Evolutionary conservation across 2,888 invertebrate genomes (phyloP), one percentile per base, ranked within the genome.

Genomic region (Serrognathus titanus): DNA sequence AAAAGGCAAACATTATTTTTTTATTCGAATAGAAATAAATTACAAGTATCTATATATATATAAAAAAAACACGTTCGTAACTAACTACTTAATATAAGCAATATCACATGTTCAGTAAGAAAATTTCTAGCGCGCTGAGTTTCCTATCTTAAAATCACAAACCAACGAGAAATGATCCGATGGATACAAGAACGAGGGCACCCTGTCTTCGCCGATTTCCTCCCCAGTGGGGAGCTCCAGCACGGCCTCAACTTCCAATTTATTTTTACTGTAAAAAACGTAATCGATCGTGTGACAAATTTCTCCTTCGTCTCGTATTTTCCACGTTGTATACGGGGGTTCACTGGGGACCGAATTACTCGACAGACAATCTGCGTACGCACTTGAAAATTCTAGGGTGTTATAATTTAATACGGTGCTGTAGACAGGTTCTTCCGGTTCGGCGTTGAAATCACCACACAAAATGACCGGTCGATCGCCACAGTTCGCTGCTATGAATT

Each of bases 381-480:
- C 83, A 63, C 83, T 83, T 49, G 80, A 75, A 11, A 83, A 11
- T 35, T 45, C 46, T 9, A 52, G 36, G 10, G 13, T 31, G 8
- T 43, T 31, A 52, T 52, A 12, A 31, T 75, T 75, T 8, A 83
- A 73, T 45, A 88, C 78, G 1, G 86, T 85, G 20, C 77, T 71
- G 70, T 89, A 89, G 2, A 89, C 83, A 1, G 87, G 85, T 71
- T 90, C 90, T 3, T 75, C 79, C 1, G 88, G 88, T 70, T 87
- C 87, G 0, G 89, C 90, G 72, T 90, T 90, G 70, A 90, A 89
- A 73, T 90, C 90, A 0, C 90, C 90, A 67, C 86, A 86, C 2
- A 90, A 65, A 43, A 90, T 75, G 3, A 87, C 72, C 0, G 90
- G 87, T 53, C 82, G 79, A 2, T 77, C 75, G 31, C 74, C 71